Conservation (phyloP, 1,140 invertebrate genomes). For the Schmidtea mediterranea region DNA sequence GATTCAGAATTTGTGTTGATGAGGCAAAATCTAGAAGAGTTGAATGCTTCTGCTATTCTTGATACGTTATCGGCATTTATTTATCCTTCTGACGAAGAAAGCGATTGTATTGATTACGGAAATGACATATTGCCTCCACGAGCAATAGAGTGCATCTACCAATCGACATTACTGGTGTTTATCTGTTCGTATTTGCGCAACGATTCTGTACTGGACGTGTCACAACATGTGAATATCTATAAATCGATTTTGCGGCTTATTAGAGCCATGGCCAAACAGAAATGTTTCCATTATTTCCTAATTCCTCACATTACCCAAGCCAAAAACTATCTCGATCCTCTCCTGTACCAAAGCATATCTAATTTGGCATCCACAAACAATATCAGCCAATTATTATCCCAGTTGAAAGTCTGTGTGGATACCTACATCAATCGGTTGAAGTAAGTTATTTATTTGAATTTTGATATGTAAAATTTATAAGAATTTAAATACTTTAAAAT, state of each 20-base stretch:
- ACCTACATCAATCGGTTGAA: conserved; percentile 54
- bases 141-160: background rate
- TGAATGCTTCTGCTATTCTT: conserved; percentile 56
- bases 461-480: conserved; percentile 5
- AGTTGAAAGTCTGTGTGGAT: conserved; percentile 65
- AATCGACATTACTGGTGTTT: conserved; percentile 30
- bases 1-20: conserved; percentile 71
- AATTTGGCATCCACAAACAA: conserved; percentile 12
- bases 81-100: no score
- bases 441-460: conserved; percentile 28
- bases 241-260: no score
- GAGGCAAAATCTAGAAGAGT: conserved; percentile 59
- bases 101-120: background rate
- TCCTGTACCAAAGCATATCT: conserved; percentile 38
- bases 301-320: conserved; percentile 52
- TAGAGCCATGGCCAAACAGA: no score
- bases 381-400: conserved; percentile 35
- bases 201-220: conserved; percentile 77
- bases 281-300: no score
- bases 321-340: conserved; percentile 44
- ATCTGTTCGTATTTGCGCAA: conserved; percentile 68
- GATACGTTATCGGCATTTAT: conserved; percentile 25
- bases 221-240: conserved; percentile 65
- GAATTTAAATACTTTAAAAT: no score
- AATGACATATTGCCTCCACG: background rate